Percentiles rank a stretch among this genome's conserved stretches.
Conservation (phyloP, 1,140 invertebrate genomes). For the Orchestia grillus region DNA sequence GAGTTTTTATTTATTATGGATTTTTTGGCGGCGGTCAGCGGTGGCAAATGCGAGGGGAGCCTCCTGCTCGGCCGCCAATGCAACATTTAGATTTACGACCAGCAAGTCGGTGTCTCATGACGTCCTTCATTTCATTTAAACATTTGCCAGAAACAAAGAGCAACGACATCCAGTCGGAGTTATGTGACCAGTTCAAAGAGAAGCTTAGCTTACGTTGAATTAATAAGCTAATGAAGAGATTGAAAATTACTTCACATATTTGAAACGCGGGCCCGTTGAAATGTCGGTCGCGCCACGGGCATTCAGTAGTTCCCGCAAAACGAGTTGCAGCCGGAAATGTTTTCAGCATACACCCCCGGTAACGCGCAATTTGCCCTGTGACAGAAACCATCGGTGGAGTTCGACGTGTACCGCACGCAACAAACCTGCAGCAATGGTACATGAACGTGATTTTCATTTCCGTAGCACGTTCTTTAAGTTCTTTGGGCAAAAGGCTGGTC, state of each 20-base stretch:
- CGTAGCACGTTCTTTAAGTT: too few relatives aligned
- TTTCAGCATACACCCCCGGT: neutral
- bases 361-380: too few relatives aligned
- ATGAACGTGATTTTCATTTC: too few relatives aligned
- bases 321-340: neutral
- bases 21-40: constrained; percentile 7
- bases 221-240: neutral
- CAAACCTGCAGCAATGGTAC: too few relatives aligned
- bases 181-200: neutral
- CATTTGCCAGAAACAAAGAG: neutral
- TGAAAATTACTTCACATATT: neutral
- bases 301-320: neutral
- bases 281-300: too few relatives aligned
- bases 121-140: neutral
- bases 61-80: neutral
- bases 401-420: too few relatives aligned
- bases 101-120: neutral
- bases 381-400: too few relatives aligned
- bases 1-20: constrained; percentile 31
- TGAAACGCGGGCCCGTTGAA: neutral
- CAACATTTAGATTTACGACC: neutral
- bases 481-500: too few relatives aligned
- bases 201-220: too few relatives aligned
- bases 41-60: neutral
- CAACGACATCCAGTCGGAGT: neutral